These are phyloP conservation scores for Saccostrea echinata DNA, from an alignment of 1,140 invertebrate genomes.

Conservation along the genomic window DNA sequence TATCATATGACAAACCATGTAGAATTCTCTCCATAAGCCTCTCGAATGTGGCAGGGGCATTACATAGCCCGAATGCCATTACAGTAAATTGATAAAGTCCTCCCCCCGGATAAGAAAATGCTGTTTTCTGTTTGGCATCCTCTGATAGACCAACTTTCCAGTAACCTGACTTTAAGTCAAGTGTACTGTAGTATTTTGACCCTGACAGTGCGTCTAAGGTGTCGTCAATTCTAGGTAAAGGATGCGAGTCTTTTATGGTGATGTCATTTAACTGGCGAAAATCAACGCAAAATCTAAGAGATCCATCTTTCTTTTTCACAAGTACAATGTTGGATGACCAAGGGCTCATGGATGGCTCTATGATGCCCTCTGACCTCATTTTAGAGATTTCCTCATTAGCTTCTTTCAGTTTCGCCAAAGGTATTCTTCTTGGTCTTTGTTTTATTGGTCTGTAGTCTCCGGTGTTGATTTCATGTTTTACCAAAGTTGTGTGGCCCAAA, in stretches of 20 bases:
- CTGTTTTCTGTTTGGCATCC: neutral
- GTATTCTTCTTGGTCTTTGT: constrained; percentile 47
- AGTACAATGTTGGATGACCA: constrained; percentile 36
- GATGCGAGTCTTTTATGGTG: too few species aligned
- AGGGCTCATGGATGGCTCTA: neutral
- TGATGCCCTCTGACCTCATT: neutral
- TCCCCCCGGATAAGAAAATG: constrained; percentile 14
- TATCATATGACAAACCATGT: constrained; percentile 50
- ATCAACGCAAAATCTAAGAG: constrained; percentile 33
- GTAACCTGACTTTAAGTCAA: constrained; percentile 19
- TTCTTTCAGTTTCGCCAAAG: constrained; percentile 40
- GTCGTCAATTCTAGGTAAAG: constrained; percentile 43
- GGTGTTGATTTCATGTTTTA: constrained; percentile 57
- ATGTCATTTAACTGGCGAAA: constrained; percentile 8
- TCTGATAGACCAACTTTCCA: too few species aligned
- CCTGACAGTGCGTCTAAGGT: constrained; percentile 11
- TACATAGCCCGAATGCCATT: constrained; percentile 66
- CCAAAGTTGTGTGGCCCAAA: constrained; percentile 48
- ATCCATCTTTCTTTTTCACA: constrained; percentile 47
- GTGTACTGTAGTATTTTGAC: neutral
- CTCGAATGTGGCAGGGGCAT: constrained; percentile 67
- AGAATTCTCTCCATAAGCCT: constrained; percentile 66
- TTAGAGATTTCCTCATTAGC: too few species aligned
- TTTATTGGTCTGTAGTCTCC: constrained; percentile 51
- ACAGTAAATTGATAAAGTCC: constrained; percentile 31